Evolutionary conservation across 2,113 vertebrate genomes (phyloP).

Genomic region (Noctilio leporinus): DNA sequence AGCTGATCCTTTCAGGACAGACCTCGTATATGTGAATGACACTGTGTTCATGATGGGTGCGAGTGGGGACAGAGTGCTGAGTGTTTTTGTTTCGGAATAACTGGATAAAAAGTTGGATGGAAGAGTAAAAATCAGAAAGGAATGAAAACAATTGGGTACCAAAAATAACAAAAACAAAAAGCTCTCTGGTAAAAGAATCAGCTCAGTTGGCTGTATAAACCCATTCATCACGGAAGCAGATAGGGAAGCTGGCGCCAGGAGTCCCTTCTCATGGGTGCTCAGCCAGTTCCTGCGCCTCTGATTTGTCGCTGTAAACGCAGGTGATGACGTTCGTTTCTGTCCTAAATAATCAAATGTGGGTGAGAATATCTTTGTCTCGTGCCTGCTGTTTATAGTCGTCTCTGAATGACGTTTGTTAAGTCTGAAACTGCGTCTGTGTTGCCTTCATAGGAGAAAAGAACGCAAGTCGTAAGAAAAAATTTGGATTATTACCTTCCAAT

Average conservation of each 20-base stretch:
- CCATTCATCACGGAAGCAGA: background rate
- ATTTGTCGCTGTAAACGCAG: background rate
- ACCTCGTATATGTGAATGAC: background rate
- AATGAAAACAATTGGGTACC: background rate
- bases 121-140: background rate
- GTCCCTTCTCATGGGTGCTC: too few species aligned
- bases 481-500: background rate
- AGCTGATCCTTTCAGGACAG: too few species aligned
- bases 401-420: background rate
- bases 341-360: background rate
- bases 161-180: background rate
- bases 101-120: background rate
- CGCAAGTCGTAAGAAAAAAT: background rate
- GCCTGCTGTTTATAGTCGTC: background rate
- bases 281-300: background rate
- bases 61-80: background rate
- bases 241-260: background rate
- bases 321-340: background rate
- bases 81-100: background rate
- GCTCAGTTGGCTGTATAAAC: background rate
- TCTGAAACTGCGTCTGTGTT: background rate
- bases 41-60: background rate
- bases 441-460: background rate
- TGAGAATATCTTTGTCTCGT: background rate
- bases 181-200: background rate